Evolutionary conservation across 2,797 vertebrate genomes (phyloP).

Genomic region (Sebastes steindachneri): DNA sequence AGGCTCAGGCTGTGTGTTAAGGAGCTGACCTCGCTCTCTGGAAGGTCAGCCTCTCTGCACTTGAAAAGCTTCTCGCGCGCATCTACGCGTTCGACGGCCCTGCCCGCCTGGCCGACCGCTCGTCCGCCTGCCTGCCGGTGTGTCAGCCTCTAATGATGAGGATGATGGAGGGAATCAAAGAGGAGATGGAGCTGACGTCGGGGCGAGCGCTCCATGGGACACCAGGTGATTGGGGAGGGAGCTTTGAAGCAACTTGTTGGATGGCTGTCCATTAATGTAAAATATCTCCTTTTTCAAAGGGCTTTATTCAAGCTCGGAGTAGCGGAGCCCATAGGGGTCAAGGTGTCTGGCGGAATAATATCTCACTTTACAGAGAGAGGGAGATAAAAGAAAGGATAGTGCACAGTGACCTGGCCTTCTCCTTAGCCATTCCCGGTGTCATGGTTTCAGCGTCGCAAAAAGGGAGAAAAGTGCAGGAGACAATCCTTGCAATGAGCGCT

Average conservation of each 20-base stretch:
- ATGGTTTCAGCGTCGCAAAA: constrained; percentile 44
- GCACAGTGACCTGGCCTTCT: constrained; percentile 57
- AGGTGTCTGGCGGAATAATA: constrained; percentile 77
- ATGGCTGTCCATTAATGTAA: constrained; percentile 87
- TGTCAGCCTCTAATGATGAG: constrained; percentile 86
- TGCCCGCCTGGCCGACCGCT: constrained; percentile 55
- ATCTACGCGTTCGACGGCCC: constrained; percentile 65
- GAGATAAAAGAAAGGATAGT: constrained; percentile 54
- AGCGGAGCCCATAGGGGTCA: constrained; percentile 75
- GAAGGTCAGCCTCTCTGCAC: constrained; percentile 75
- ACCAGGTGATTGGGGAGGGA: constrained; percentile 80
- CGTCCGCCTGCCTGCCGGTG: constrained; percentile 69
- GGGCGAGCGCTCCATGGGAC: constrained; percentile 78
- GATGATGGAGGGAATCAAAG: constrained; percentile 85
- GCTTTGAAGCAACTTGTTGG: constrained; percentile 88
- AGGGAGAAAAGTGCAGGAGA: constrained; percentile 33
- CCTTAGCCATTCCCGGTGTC: constrained; percentile 55
- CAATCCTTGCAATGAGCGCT: constrained; percentile 21
- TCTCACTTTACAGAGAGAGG: constrained; percentile 61
- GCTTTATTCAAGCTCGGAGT: constrained; percentile 82
- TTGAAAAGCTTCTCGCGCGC: constrained; percentile 73
- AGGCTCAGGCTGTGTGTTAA: constrained; percentile 71
- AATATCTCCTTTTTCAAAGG: constrained; percentile 84
- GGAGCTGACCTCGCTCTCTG: constrained; percentile 72
- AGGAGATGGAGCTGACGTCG: constrained; percentile 75